phyloP scores from a whole-genome alignment of 2,797 vertebrate genomes.

The Pangasius mekongensis region DNA sequence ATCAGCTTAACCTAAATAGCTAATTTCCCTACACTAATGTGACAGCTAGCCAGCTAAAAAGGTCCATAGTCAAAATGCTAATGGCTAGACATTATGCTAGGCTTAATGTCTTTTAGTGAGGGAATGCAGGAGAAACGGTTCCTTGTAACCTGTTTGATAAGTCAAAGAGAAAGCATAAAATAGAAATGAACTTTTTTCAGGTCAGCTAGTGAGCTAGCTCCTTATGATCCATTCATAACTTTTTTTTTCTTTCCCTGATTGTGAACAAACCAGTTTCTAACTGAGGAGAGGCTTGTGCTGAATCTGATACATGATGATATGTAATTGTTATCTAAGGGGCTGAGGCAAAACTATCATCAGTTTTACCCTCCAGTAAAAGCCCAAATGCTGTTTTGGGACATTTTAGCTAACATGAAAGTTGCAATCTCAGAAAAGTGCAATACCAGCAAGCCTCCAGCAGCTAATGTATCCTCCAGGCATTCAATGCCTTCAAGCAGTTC shows the following conservation, averaged over 20 bases:
- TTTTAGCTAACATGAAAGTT: not conserved
- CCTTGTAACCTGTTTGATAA: not conserved
- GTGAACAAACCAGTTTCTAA: not conserved
- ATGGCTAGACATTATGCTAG: not conserved
- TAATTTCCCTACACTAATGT: not conserved
- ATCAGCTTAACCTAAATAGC: too few species aligned
- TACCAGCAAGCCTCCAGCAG: conserved; percentile 34
- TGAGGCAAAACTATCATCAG: not conserved
- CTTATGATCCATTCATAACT: not conserved
- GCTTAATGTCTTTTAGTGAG: not conserved
- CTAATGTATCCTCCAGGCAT: conserved; percentile 43
- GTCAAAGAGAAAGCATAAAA: not conserved
- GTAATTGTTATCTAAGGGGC: not conserved
- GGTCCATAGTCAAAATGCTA: too few species aligned
- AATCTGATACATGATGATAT: not conserved
- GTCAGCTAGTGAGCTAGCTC: not conserved
- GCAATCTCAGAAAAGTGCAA: conserved; percentile 22
- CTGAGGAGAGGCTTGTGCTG: not conserved
- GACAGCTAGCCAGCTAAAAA: not conserved
- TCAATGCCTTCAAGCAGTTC: conserved; percentile 9
- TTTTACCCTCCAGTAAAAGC: conserved; percentile 9
- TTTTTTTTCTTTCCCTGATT: not conserved
- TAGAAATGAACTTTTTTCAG: not conserved
- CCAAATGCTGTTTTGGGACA: conserved; percentile 5
- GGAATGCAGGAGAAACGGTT: not conserved